Base-by-base conservation (phyloP, 2,797 vertebrate species). In the Nyctibius grandis region DNA sequence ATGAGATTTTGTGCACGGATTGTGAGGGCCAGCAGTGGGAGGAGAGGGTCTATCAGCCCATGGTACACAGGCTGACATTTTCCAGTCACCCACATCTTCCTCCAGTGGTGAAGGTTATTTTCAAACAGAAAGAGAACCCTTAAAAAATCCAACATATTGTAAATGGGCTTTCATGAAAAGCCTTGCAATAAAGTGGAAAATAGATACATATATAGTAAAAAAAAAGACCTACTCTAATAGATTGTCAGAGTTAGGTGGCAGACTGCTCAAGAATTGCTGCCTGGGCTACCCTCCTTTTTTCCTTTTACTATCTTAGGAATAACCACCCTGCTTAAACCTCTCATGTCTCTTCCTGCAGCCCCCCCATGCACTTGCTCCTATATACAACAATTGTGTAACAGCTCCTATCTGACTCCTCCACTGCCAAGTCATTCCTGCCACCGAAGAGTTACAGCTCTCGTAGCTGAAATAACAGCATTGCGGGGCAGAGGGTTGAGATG, bases 21-120 rank as follows among this genome's bases (percentile, higher is more conserved):
- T 86, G 18, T 73, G 67, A 95, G 75, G 67, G 6, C 59, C 84
- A 92, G 54, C 65, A 95, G 86, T 94, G 50, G 65, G 72, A 95
- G 28, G 56, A 93, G 64, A 94, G 29, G 67, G 12, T 73, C 70
- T 79, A 7, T 51, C 78, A 74, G 56, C 54, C 59, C 44, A 26
- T 5, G 36, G 38, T 31, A 21, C 15, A 28, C 21, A 91, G 53
- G 15, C 31, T 87, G 78, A 26, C 51, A n/a, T 78, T 67, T 89
- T 63, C 50, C 34, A 61, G 5, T 74, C 36, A 36, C 34, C 54
- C 72, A 34, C n/a, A 17, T 50, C 76, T 94, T 92, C 56, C 79
- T 82, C n/a, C 15, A n/a, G 23, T 42, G 29, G 3, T 38, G 44
- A 69, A 91, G 34, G 31, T 34, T 36, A 21, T 42, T 85, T 91